A percentile compares a stretch with the other conserved stretches of the same genome.
Conservation (phyloP, 1,140 invertebrate genomes). For the Leptinotarsa texana region DNA sequence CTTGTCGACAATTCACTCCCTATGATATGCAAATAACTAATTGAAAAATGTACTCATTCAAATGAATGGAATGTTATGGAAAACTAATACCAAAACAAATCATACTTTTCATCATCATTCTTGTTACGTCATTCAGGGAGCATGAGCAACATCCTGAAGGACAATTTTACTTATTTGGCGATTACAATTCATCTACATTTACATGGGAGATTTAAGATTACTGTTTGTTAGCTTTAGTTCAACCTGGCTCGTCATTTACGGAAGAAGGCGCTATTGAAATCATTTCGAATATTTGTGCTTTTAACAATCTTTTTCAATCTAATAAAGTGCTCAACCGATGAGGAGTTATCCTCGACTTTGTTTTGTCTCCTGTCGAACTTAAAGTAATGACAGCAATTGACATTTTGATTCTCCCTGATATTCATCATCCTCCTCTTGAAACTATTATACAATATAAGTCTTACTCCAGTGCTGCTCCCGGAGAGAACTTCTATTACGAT, state of each 20-base stretch:
- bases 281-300: neutral
- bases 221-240: neutral
- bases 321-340: neutral
- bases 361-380: too few relatives aligned
- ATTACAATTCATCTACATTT: neutral
- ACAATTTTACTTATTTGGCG: neutral
- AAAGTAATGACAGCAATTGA: too few relatives aligned
- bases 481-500: neutral
- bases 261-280: slow-evolving; percentile 14
- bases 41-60: too few relatives aligned
- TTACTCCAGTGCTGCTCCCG: neutral
- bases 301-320: neutral
- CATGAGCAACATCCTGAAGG: too few relatives aligned
- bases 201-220: neutral
- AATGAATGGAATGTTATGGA: too few relatives aligned
- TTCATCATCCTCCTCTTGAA: slow-evolving; percentile 4
- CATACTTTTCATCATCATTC: too few relatives aligned
- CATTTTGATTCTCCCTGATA: neutral
- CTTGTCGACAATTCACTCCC: too few relatives aligned
- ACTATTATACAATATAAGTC: neutral
- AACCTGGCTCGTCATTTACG: neutral
- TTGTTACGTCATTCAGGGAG: too few relatives aligned
- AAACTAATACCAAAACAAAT: too few relatives aligned
- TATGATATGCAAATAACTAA: too few relatives aligned
- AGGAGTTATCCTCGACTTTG: too few relatives aligned